Evolutionary conservation across 2,113 vertebrate genomes (phyloP).

Genomic region (Redunca redunca): DNA sequence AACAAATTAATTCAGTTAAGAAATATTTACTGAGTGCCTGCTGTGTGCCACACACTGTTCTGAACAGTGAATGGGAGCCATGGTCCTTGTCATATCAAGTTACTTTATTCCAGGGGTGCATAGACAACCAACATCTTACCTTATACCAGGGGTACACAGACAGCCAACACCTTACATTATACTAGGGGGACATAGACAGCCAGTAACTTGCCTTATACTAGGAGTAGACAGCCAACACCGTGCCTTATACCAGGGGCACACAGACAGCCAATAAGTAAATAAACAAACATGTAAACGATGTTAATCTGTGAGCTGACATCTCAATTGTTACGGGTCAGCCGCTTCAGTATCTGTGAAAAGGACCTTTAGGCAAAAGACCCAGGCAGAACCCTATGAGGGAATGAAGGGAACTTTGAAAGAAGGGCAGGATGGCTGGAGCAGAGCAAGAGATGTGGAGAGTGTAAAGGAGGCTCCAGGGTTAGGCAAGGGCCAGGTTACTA

Average conservation of each 20-base stretch:
- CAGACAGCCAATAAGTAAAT: background rate
- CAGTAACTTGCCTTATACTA: background rate
- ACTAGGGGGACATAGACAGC: background rate
- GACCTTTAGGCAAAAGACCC: background rate
- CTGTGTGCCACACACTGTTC: background rate
- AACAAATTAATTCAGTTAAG: background rate
- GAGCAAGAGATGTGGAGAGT: background rate
- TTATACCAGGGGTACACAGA: background rate
- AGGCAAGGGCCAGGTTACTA: background rate
- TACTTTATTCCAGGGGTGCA: background rate
- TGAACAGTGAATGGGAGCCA: background rate
- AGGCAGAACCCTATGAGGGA: background rate
- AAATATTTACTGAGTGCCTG: background rate
- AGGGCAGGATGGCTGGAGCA: background rate
- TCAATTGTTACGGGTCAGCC: background rate
- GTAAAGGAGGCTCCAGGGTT: background rate
- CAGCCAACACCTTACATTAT: background rate
- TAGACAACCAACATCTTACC: background rate
- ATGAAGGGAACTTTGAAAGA: background rate
- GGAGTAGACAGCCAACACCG: background rate
- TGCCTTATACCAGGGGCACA: background rate
- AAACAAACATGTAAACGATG: background rate
- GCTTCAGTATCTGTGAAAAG: background rate
- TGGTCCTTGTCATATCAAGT: background rate
- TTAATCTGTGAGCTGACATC: background rate